Percentiles rank a stretch among this genome's conserved stretches.
Evolutionary conservation across 2,797 vertebrate species (phyloP).

Genomic region (Steatocranus sp.): DNA sequence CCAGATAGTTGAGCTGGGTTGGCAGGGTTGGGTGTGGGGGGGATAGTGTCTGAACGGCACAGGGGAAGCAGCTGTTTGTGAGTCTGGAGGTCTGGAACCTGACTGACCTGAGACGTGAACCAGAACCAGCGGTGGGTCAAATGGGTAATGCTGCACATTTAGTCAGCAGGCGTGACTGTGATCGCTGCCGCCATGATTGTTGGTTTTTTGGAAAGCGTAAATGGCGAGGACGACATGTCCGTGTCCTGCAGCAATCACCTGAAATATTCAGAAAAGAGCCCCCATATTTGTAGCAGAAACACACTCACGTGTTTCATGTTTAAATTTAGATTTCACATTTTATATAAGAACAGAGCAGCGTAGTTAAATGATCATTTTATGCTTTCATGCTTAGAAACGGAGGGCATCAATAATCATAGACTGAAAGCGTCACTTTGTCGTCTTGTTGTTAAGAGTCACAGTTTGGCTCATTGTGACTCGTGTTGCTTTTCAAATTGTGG

Average conservation of each 20-base stretch:
- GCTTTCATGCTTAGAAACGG: neutral
- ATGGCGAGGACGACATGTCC: neutral
- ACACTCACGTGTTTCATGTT: neutral
- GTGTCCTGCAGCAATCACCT: neutral
- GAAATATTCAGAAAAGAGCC: neutral
- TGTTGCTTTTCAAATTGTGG: neutral
- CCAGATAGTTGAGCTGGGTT: neutral
- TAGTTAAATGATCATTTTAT: neutral
- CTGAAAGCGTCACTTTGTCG: accelerated
- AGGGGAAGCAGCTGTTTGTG: too few relatives aligned
- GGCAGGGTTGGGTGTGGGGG: neutral
- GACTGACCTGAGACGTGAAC: neutral
- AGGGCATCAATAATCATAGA: neutral
- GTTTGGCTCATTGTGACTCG: neutral
- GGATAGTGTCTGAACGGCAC: too few relatives aligned
- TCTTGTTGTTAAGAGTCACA: neutral
- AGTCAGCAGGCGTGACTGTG: neutral
- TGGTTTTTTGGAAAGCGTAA: neutral
- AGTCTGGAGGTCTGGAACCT: too few relatives aligned
- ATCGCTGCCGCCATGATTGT: neutral
- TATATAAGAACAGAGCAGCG: neutral
- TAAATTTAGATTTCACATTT: accelerated
- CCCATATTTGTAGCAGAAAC: neutral
- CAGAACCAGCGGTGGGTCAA: neutral
- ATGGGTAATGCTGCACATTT: neutral